Conservation (phyloP, 2,113 vertebrate species). For the Pedetes capensis region DNA sequence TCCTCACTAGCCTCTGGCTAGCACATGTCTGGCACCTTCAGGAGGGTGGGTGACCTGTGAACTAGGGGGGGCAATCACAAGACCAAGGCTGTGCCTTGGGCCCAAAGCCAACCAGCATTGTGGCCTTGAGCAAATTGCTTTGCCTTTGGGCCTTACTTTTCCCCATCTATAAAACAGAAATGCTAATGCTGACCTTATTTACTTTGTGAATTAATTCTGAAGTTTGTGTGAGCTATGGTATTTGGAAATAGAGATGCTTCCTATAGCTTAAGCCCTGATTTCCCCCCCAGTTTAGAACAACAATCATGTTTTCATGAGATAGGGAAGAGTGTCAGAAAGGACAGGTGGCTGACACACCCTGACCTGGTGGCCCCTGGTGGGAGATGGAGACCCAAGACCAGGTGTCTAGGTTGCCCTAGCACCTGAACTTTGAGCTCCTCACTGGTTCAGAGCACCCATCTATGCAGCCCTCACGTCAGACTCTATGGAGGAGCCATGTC, state of each 20-base stretch:
- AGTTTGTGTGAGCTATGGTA: accelerated
- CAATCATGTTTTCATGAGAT: background rate
- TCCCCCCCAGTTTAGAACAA: background rate
- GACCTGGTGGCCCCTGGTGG: background rate
- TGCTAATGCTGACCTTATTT: background rate
- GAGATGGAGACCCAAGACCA: background rate
- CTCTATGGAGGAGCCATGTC: too few species aligned
- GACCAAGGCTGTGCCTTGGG: background rate
- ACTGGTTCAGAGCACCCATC: background rate
- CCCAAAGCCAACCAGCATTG: accelerated
- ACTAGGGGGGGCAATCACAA: accelerated
- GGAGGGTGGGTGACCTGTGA: background rate
- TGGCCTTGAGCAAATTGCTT: background rate
- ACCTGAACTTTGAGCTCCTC: background rate
- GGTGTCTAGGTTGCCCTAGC: background rate
- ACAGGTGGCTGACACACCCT: background rate
- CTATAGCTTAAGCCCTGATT: background rate
- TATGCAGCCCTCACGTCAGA: background rate
- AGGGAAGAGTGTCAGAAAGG: background rate
- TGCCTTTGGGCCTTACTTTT: background rate
- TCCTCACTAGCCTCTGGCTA: background rate
- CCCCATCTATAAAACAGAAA: background rate
- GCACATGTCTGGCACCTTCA: accelerated
- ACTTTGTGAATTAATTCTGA: background rate
- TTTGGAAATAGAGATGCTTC: background rate